phyloP scores from a whole-genome alignment of 2,797 vertebrate genomes.

The Australoheros facetus region DNA sequence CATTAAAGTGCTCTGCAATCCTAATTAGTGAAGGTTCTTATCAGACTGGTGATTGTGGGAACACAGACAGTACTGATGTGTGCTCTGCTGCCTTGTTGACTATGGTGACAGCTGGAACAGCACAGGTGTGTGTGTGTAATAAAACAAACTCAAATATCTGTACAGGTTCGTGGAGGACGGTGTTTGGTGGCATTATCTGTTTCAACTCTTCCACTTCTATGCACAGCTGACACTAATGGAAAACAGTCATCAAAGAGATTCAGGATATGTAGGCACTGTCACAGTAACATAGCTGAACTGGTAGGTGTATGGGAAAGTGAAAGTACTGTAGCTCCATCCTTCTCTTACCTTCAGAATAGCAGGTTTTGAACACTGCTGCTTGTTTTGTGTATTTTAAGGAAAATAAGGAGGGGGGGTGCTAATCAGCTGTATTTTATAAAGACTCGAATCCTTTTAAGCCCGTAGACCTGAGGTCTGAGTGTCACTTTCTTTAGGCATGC shows the following conservation, averaged over 20 bases:
- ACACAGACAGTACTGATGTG: conserved; percentile 17
- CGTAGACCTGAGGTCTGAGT: neutral
- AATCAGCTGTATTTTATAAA: neutral
- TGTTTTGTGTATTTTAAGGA: conserved; percentile 64
- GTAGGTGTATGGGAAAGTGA: conserved; percentile 62
- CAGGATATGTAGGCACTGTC: neutral
- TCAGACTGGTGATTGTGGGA: conserved; percentile 26
- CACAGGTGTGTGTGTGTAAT: conserved; percentile 4
- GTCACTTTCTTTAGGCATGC: neutral
- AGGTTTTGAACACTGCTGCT: conserved; percentile 67
- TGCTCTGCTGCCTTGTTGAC: conserved; percentile 11
- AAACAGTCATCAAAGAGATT: neutral
- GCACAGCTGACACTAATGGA: conserved; percentile 43
- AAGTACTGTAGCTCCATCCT: conserved; percentile 27
- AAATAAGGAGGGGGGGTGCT: conserved; percentile 36
- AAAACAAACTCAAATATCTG: conserved; percentile 52
- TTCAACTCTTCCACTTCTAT: conserved; percentile 43
- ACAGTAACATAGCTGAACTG: conserved; percentile 53
- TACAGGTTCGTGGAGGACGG: conserved; percentile 42
- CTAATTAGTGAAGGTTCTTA: neutral
- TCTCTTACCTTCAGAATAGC: conserved; percentile 56
- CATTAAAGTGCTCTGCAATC: conserved; percentile 61
- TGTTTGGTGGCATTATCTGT: conserved; percentile 46
- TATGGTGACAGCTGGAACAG: conserved; percentile 46
- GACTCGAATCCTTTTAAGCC: neutral